Conservation (phyloP, 2,888 invertebrate species). For the Xanthia togata region DNA sequence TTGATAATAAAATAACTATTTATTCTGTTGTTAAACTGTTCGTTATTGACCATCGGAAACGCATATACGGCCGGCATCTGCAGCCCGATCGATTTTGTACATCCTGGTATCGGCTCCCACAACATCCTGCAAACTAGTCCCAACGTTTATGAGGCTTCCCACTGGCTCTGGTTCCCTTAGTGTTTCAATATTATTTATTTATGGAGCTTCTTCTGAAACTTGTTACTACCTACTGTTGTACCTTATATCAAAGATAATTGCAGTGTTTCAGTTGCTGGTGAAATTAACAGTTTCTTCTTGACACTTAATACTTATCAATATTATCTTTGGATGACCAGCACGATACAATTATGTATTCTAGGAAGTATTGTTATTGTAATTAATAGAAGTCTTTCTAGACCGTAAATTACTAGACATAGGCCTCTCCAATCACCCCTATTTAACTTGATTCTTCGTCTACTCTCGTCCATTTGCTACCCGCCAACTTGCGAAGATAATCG, state of each 20-base stretch:
- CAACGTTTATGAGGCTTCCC: slow-evolving; percentile 29
- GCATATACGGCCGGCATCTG: slow-evolving; percentile 2
- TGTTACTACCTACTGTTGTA: not conserved
- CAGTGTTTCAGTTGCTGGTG: no score
- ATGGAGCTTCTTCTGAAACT: not conserved
- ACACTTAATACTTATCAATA: not conserved
- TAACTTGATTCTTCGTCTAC: not conserved
- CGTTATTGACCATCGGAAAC: slow-evolving; percentile 19
- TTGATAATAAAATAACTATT: not conserved
- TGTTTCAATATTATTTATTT: slow-evolving; percentile 8
- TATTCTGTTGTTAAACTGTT: not conserved
- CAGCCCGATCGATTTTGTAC: slow-evolving; percentile 1
- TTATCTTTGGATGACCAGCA: not conserved
- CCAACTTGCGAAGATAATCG: not conserved
- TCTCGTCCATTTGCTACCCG: not conserved
- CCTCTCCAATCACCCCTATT: not conserved
- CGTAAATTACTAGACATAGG: no score
- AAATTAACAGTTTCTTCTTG: not conserved
- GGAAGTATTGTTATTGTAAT: not conserved
- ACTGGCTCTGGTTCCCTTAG: slow-evolving; percentile 9
- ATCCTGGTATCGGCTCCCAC: slow-evolving; percentile 48
- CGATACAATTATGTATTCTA: not conserved
- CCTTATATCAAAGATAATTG: not conserved
- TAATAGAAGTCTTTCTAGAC: not conserved
- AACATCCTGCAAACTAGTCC: slow-evolving; percentile 30